Base-by-base conservation (phyloP, 2,888 invertebrate species). In the Phyllotreta striolata region DNA sequence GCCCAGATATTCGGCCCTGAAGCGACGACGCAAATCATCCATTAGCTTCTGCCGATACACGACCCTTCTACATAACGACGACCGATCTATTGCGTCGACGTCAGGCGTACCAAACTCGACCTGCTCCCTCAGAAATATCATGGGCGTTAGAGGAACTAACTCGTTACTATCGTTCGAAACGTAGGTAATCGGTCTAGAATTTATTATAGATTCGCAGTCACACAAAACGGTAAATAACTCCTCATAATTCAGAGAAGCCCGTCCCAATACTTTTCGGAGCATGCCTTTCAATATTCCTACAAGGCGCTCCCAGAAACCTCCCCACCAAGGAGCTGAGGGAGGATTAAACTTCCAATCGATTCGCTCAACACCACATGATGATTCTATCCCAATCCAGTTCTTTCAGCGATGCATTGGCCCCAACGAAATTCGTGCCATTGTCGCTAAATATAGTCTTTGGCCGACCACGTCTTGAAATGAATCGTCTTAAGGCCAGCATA, bases 221-320 rank as follows among this genome's bases (percentile, higher is more conserved):
- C n/a, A n/a, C 1, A 59, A 12, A 35, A 63, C 6, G 43, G 68
- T 64, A 10, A 41, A 37, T 35, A 64, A 37, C 1, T 73, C 79
- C 73, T 78, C 59, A 66, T 69, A 68, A n/a, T n/a, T n/a, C 43
- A 63, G 43, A 7, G 70, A 72, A 3, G 75, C 67, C 43, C 70
- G 73, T 7, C 80, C 78, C 1, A 82, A 63, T 4, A 75, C 68
- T 58, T 74, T 72, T 10, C 76, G 59, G n/a, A 83, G 58, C 8
- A 80, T 57, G 5, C 62, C 57, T 66, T 83, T 83, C 3, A 81
- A 38, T 2, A 77, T 54, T 9, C 77, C 72, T 4, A 82, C 71
- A 5, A 83, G 64, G 7, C 81, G 69, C 69, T 83, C 81, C 74
- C 79, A 83, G 68, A 76, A 79, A 37, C 82, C 81, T 55, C 81